Percentiles rank a stretch among this genome's conserved stretches.
These are phyloP conservation scores for Hydrolagus affinis DNA, from an alignment of 2,113 vertebrate genomes.

Conservation along the genomic window DNA sequence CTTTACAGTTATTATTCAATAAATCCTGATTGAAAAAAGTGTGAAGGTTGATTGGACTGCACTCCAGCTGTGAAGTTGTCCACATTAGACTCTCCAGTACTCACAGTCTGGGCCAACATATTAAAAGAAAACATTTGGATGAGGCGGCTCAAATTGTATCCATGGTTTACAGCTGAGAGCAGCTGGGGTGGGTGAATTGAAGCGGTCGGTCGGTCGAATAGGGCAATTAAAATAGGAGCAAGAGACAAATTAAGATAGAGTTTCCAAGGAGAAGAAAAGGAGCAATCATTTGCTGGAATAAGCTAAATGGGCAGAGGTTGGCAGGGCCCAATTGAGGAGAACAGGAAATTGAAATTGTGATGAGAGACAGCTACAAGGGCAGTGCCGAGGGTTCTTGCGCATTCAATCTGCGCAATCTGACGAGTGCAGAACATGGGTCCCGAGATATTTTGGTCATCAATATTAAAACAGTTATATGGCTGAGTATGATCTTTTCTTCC, in stretches of 20 bases:
- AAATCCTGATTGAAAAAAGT: neutral
- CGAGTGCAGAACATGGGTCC: neutral
- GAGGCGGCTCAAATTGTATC: neutral
- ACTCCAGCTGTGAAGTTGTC: neutral
- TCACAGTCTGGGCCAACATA: neutral
- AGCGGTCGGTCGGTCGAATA: neutral
- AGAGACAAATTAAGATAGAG: neutral
- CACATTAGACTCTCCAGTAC: neutral
- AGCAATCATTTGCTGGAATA: no score
- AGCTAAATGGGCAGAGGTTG: no score
- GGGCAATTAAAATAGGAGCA: neutral
- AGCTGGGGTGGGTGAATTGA: neutral
- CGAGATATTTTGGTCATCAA: neutral
- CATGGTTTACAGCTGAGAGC: neutral
- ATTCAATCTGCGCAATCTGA: neutral
- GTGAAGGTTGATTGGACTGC: neutral
- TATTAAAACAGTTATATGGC: neutral
- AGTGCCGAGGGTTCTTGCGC: neutral
- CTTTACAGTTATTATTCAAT: neutral
- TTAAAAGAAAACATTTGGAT: neutral
- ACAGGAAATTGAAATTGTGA: no score
- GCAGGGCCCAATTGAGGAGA: no score
- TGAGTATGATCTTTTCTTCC: slow-evolving; percentile 39
- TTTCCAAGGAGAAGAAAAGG: neutral
- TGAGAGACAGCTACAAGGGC: neutral